phyloP scores from a whole-genome alignment of 2,797 vertebrate species.

The Bryconaethiops microstoma region DNA sequence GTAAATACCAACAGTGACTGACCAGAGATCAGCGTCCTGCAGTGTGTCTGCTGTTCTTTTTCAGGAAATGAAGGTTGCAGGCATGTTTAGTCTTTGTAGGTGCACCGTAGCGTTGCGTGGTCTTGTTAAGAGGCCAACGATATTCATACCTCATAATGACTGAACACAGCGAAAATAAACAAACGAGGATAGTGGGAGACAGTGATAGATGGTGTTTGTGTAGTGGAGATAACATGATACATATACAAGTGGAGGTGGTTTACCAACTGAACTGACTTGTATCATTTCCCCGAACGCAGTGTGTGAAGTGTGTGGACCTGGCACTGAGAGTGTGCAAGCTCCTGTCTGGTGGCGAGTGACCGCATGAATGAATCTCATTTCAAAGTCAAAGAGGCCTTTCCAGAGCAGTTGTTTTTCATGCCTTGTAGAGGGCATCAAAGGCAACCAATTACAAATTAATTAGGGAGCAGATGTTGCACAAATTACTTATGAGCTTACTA shows the following conservation, averaged over 20 bases:
- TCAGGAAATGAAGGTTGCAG: constrained; percentile 38
- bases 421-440: constrained; percentile 6
- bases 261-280: constrained; percentile 28
- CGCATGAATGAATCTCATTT: constrained; percentile 11
- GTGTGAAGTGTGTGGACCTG: neutral
- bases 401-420: neutral
- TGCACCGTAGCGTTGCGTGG: constrained; percentile 2
- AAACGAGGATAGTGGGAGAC: constrained; percentile 15
- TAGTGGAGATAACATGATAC: constrained; percentile 53
- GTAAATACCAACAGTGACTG: neutral
- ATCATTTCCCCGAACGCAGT: constrained; percentile 27
- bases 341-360: neutral
- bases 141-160: constrained; percentile 48
- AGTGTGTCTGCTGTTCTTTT: constrained; percentile 19
- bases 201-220: constrained; percentile 58
- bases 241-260: constrained; percentile 29
- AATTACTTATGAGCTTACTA: neutral
- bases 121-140: constrained; percentile 20
- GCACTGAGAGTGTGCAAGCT: neutral
- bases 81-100: constrained; percentile 51
- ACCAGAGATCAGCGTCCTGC: neutral
- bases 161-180: constrained; percentile 52
- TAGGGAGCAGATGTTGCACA: neutral
- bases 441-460: neutral
- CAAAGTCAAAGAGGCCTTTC: constrained; percentile 5